Base-by-base conservation (phyloP, 2,113 vertebrate genomes). In the Neodontobutis hainanensis region DNA sequence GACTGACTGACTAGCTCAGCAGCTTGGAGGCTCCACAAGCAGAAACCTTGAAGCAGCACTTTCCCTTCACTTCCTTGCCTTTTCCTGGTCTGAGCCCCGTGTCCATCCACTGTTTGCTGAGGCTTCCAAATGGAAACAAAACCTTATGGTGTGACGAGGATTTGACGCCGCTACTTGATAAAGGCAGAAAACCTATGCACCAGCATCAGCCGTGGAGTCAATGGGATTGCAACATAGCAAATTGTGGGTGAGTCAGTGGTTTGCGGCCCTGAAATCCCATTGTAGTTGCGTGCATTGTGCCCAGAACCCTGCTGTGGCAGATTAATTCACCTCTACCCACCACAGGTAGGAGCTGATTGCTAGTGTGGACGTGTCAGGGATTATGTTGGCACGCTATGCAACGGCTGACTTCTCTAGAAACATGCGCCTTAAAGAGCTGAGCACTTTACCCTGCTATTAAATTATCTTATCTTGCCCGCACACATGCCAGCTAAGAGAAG, bases 51-150 rank as follows among this genome's bases (percentile, higher is more conserved):
- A 49, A 72, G 67, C 75, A 73, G 87, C 87, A 89, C 61, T 82
- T 88, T 87, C 66, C 56, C 66, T 36, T 65, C 61, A 68, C 61
- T 75, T 73, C 27, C 52, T 60, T 46, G 57, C 73, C 38, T 65
- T 67, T 49, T 67, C 67, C 58, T 48, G 53, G 65, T 51, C 80
- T 88, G 87, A 86, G 88, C 85, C 75, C 75, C 59, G 53, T 82
- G 83, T 87, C 83, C 75, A 78, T 86, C 85, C 80, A 49, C 49
- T 62, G 58, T 90, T 90, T 86, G 88, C 86, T 89, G 86, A 90
- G 82, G 73, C 83, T 73, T 73, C 81, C 34, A 62, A 89, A 85
- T 62, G 80, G 62, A 73, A 82, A 88, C 84, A 87, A 91, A 89
- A 87, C 80, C 73, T 5, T 56, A 71, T 62, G 60, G 68, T 70